Base-by-base conservation (phyloP, 2,797 vertebrate species). In the Gallinago nigripennis region DNA sequence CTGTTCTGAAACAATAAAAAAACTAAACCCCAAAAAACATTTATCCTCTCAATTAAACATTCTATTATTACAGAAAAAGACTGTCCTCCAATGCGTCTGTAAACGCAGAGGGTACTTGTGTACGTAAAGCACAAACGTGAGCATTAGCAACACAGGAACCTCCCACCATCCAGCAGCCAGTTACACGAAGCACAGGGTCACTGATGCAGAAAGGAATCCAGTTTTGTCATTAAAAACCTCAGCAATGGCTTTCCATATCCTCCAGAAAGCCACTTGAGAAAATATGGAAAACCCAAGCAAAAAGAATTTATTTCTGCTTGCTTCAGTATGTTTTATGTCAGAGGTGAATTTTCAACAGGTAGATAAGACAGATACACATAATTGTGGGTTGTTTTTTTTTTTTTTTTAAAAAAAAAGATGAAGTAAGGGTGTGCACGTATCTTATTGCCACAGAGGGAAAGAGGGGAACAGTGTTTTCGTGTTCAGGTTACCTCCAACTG, bases 371-470 rank as follows among this genome's bases (percentile, higher is more conserved):
- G 8, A 28, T 0, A 35, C 0, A 7, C 2, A 10, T 46, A 45
- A 45, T 45, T 46, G 37, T 37, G 37, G 9, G 20, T 10, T 43
- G 12, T 14, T 39, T 39, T 41, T 41, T 3, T 19, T 45, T 45
- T 46, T 46, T 46, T 46, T 46, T 46, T 11, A 6, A 12, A 46
- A 46, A 3, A 2, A 3, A 43, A 68, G 33, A 46, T 3, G 3
- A 76, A 57, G 2, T 23, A 50, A 28, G 16, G 7, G 19, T 12
- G 14, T 0, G 3, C 18, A 15, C 0, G 0, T 25, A 28, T 14
- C 25, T 24, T 37, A 28, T 9, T 50, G 25, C 24, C n/a, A 71
- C 18, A 35, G 14, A 45, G 24, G 4, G 17, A 18, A 48, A 20
- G 6, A 12, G 1, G 3, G 28, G 9, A 56, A 8, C 12, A 8